Evolutionary conservation across 2,888 invertebrate genomes (phyloP).

Genomic region (Ochlodes sylvanus): DNA sequence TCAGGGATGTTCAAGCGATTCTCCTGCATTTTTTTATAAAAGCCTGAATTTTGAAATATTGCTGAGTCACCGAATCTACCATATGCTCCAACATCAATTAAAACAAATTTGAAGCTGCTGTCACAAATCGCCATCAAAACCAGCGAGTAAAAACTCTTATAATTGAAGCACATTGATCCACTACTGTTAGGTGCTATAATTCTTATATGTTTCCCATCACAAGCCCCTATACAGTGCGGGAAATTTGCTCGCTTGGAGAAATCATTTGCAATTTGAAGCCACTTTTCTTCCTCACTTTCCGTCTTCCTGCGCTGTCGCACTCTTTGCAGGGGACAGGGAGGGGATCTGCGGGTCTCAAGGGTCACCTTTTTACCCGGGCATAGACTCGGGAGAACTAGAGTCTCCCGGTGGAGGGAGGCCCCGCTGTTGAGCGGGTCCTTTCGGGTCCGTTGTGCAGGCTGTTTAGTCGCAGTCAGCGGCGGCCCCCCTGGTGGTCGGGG

Average conservation of each 20-base stretch:
- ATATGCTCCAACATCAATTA: constrained; percentile 46
- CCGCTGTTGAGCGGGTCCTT: too few species aligned
- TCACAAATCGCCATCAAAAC: constrained; percentile 46
- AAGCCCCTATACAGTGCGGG: constrained; percentile 44
- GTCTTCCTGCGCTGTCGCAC: too few species aligned
- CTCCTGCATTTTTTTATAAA: constrained; percentile 44
- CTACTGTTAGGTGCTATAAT: constrained; percentile 42
- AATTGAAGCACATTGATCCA: constrained; percentile 46
- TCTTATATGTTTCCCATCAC: constrained; percentile 46
- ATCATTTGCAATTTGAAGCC: constrained; percentile 43
- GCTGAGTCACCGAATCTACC: constrained; percentile 48
- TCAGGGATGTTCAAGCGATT: constrained; percentile 41
- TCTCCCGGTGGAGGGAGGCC: too few species aligned
- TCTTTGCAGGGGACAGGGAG: too few species aligned
- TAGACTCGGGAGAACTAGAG: too few species aligned
- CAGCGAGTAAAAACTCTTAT: constrained; percentile 42
- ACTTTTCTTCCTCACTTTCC: too few species aligned
- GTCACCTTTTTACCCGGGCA: too few species aligned
- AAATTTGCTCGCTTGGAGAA: constrained; percentile 44
- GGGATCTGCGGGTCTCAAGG: too few species aligned
- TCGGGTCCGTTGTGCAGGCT: too few species aligned
- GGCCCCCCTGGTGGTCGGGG: too few species aligned
- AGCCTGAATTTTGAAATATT: constrained; percentile 46
- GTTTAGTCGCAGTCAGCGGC: too few species aligned
- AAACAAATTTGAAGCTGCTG: constrained; percentile 41